A percentile compares a stretch with the other conserved stretches of the same genome.
phyloP scores from a whole-genome alignment of 2,888 invertebrate species.

The Dolichomitus sp. region DNA sequence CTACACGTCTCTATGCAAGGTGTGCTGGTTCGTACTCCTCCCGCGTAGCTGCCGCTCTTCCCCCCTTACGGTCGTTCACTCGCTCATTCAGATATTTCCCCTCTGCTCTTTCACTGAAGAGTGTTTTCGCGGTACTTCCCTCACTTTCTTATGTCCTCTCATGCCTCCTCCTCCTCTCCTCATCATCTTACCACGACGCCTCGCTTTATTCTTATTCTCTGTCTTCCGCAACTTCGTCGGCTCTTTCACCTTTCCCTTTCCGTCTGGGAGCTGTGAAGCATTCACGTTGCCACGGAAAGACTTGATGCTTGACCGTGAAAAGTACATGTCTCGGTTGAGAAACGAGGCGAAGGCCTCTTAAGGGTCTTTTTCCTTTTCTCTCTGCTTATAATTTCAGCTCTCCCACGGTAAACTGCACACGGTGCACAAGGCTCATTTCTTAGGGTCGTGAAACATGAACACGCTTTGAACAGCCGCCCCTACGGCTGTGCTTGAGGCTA shows the following conservation, averaged over 20 bases:
- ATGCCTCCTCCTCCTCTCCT: constrained; percentile 30
- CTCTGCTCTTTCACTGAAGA: constrained; percentile 40
- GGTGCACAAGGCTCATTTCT: neutral
- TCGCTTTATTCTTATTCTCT: constrained; percentile 44
- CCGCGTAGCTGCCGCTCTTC: neutral
- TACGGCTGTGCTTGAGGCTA: neutral
- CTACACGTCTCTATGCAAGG: neutral
- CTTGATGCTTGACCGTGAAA: constrained; percentile 47
- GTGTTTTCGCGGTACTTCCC: constrained; percentile 50
- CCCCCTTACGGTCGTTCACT: constrained; percentile 24
- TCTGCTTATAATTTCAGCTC: neutral
- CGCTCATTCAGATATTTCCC: constrained; percentile 55
- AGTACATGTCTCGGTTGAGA: constrained; percentile 9
- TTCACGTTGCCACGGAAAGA: constrained; percentile 21
- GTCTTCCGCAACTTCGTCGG: constrained; percentile 23
- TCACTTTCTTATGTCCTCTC: constrained; percentile 51
- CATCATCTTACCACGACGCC: constrained; percentile 32
- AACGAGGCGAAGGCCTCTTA: neutral
- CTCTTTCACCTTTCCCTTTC: constrained; percentile 45
- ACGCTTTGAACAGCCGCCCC: neutral
- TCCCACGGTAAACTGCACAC: neutral
- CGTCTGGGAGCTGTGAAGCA: neutral
- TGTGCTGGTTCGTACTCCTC: neutral
- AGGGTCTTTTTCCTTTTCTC: neutral
- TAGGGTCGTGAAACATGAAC: constrained; percentile 7